Base-by-base conservation (phyloP, 2,888 invertebrate genomes). In the Germaria angustata region DNA sequence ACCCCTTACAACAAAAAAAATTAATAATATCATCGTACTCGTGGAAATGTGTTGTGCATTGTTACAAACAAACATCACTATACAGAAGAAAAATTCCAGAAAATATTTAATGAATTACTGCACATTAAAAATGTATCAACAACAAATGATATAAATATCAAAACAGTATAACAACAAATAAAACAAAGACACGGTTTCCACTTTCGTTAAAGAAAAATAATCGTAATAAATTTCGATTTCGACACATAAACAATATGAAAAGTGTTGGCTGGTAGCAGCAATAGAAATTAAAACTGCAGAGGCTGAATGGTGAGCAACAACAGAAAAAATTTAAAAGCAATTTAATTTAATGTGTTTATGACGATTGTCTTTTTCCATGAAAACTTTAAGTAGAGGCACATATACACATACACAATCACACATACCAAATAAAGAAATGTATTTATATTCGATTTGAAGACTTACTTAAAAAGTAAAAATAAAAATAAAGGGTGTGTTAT, bases 301-400 rank as follows among this genome's bases (percentile, higher is more conserved):
- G 41, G 24, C 66, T 61, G 53, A 41, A n/a, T 28, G 24, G 8
- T 13, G 59, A 76, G 77, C 15, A 66, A 46, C 84, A 85, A n/a
- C n/a, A n/a, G n/a, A n/a, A 76, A 78, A 85, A 85, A 86, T 87
- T 86, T 86, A 87, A 89, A 86, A 87, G 85, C 88, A 88, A 89
- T 89, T 89, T 88, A 89, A 88, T 89, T 89, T 89, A 89, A 89
- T 89, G 88, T 88, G 85, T 87, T 89, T 87, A 87, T 88, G 87
- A 89, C 85, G 85, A 84, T 85, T 87, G 87, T 86, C 85, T 86
- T 86, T 36, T 15, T 51, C 6, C 53, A 49, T 57, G 39, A 65
- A 66, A 63, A 20, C 20, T 41, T 61, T 22, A 59, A 59, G 49
- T 49, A 39, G 7, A 55, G 53, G 15, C 39, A 59, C 34, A 57